Base-by-base conservation (phyloP, 1,140 invertebrate genomes). In the Aphidius gifuensis region DNA sequence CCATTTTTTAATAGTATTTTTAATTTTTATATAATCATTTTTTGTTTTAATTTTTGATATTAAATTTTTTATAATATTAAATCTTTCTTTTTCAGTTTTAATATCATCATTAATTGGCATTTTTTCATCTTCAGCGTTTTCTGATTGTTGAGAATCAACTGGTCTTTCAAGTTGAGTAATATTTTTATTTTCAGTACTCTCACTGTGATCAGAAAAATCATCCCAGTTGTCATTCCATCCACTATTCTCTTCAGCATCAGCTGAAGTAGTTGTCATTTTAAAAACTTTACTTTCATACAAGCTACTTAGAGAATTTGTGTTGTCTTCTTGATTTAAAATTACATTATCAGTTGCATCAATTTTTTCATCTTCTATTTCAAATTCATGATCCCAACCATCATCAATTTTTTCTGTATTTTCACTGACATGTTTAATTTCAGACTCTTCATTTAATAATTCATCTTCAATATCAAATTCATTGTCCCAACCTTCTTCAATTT, bases 151-250 rank as follows among this genome's bases (percentile, higher is more conserved):
- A 48, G 51, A 42, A 59, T 60, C n/a, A 6, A 49, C 4, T n/a
- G 9, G 43, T 6, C 48, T 59, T 16, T 3, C 53, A 50, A 9
- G 43, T 43, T 11, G 32, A 0, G 39, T 54, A 1, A 51, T 42
- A 59, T 58, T 66, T 43, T 49, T 63, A 50, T 63, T 64, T 56
- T 67, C 64, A 62, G 67, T 16, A 61, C 55, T 69, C 64, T 58
- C 65, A 50, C 69, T 67, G 8, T 55, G 60, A 45, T 70, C 69
- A 8, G 74, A 71, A 66, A 75, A 74, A 66, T 76, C 70, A 7
- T 66, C 73, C 75, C 74, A 77, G 39, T 72, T 68, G 7, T 74
- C 67, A 16, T 71, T 70, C 70, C 69, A 72, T 56, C 73, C 74
- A 11, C 64, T 55, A 7, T 68, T 65, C 32, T 65, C 64, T 58